Base-by-base conservation (phyloP, 2,888 invertebrate species). In the Orchestes rusci region DNA sequence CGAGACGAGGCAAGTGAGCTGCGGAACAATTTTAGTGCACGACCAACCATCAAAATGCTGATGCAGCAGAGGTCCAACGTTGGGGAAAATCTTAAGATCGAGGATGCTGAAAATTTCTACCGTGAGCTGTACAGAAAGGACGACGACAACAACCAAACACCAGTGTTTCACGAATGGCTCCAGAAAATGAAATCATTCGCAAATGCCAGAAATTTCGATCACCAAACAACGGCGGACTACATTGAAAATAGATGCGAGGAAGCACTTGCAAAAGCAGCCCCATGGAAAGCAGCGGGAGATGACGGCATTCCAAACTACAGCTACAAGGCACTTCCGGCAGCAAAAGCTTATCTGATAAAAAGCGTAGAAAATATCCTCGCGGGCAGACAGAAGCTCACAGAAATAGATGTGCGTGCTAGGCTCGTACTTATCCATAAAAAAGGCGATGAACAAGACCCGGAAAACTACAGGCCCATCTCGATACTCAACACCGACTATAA, bases 371-470 rank as follows among this genome's bases (percentile, higher is more conserved):
- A 33, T 10, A 36, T 32, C 13, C n/a, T 43, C 2, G 15, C 27
- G 19, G 29, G 27, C 2, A 41, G 17, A 17, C 7, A 3, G 2
- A 32, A 17, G 1, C 16, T 47, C n/a, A 42, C 1, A 0, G 51
- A 57, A 37, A 40, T 32, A 1, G 57, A 59, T 18, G 48, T 46
- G 5, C 34, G 53, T 20, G n/a, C n/a, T n/a, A n/a, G n/a, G n/a
- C n/a, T n/a, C n/a, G n/a, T n/a, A n/a, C n/a, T n/a, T n/a, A n/a
- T n/a, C n/a, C n/a, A n/a, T n/a, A n/a, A n/a, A n/a, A n/a, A n/a
- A n/a, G n/a, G n/a, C n/a, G n/a, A n/a, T n/a, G n/a, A n/a, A n/a
- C n/a, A n/a, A n/a, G n/a, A n/a, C n/a, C n/a, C n/a, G n/a, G n/a
- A n/a, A n/a, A n/a, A n/a, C n/a, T n/a, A n/a, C n/a, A n/a, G n/a